Evolutionary conservation across 64 coral and sea anemone species (phyloP), one percentile per base, ranked within the genome.

Genomic region (Porites australiensis): DNA sequence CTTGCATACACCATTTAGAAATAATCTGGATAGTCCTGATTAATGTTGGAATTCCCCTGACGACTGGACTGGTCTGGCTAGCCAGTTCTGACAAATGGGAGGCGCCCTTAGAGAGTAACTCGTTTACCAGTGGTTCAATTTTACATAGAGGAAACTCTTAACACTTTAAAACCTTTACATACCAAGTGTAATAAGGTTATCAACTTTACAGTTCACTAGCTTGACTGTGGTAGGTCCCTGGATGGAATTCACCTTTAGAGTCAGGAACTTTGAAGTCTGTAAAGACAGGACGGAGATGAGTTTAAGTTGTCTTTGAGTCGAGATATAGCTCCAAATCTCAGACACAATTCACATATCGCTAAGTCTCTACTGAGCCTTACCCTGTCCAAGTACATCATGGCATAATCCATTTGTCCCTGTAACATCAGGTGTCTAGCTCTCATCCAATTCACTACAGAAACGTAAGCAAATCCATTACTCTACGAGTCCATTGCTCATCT

Each of bases 361-460:
- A 12, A 8, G 18, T 14, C 12, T 60, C 46, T 62, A 12, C 13
- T 65, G 27, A 22, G 10, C 10, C 91, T 86, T 94, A 98, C 97
- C 77, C 97, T 87, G 37, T 98, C 97, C 58, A 98, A 80, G 76
- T 98, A 95, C 45, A 89, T 90, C 90, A 98, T 95, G 9, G 97
- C 97, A 67, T 88, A 82, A 73, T 98, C 88, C 97, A 98, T 98
- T 87, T 98, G 97, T 77, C 97, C 97, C 71, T 98, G 97, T 54
- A 98, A 76, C 97, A 98, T 96, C 69, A 96, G 88, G 64, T 96
- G 93, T 18, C 97, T 87, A 8, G 94, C 97, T 63, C 95, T 94
- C 16, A 83, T 92, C 97, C 97, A 98, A 57, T 98, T 98, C 19
- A 98, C 97, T 98, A 23, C 77, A 95, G 72, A 8, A 72, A 62